These are phyloP conservation scores for Andinoacara biseriatus DNA, from an alignment of 2,113 vertebrate genomes.

Conservation along the genomic window DNA sequence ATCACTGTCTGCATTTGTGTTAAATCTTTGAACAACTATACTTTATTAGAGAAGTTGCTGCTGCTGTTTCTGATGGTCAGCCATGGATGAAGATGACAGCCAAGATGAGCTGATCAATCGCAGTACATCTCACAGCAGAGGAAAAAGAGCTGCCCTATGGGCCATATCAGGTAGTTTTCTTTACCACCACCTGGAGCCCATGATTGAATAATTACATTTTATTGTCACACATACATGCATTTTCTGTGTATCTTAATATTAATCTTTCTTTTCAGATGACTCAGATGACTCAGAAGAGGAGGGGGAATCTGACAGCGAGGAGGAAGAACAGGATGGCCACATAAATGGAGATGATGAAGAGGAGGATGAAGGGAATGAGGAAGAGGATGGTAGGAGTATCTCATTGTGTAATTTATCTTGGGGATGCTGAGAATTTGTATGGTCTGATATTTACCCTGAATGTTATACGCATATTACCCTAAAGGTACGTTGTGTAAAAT, in stretches of 20 bases:
- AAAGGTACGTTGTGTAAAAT: too few species aligned
- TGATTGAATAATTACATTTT: too few species aligned
- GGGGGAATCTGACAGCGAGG: conserved; percentile 77
- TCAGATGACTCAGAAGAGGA: conserved; percentile 79
- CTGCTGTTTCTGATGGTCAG: conserved; percentile 79
- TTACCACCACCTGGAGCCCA: too few species aligned
- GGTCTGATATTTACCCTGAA: background rate
- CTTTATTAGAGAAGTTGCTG: background rate
- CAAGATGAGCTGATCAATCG: conserved; percentile 88
- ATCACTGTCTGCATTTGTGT: background rate
- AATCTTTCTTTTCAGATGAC: conserved; percentile 72
- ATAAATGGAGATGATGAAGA: conserved; percentile 73
- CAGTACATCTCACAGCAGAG: conserved; percentile 77
- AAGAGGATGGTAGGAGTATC: conserved; percentile 80
- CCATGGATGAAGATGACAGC: conserved; percentile 93
- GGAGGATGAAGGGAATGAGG: conserved; percentile 77
- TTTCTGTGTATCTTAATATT: background rate
- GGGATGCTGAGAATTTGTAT: background rate
- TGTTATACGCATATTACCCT: background rate
- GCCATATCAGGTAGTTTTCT: conserved; percentile 82
- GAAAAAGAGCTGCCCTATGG: conserved; percentile 61
- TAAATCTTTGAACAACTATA: too few species aligned
- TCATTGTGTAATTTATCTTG: background rate
- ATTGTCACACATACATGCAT: background rate
- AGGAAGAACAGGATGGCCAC: conserved; percentile 69